Conservation (phyloP, 37 sponge, comb jelly and placozoan species). For the Dysidea cf. avara region DNA sequence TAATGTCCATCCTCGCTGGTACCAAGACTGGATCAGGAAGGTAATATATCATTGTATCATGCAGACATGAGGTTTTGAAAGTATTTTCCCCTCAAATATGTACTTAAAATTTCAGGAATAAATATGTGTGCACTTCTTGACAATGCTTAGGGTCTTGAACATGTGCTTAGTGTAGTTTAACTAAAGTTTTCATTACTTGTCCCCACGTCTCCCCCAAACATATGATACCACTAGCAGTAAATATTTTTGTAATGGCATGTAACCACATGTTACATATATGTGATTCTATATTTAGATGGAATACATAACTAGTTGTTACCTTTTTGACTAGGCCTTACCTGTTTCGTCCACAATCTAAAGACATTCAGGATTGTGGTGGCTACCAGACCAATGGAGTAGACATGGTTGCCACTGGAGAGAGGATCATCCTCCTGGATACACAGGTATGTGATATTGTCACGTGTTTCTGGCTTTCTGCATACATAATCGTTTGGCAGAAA, state of each 20-base stretch:
- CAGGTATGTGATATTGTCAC: conserved; percentile 20
- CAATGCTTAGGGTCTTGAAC: too few relatives aligned
- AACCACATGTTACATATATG: not conserved
- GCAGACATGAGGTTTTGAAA: too few relatives aligned
- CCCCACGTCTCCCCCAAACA: too few relatives aligned
- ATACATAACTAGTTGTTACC: too few relatives aligned
- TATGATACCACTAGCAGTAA: too few relatives aligned
- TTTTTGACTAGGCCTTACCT: conserved; percentile 65
- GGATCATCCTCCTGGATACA: conserved; percentile 74
- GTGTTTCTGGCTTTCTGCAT: too few relatives aligned
- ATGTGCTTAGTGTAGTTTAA: too few relatives aligned
- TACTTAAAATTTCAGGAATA: too few relatives aligned
- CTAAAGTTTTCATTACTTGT: too few relatives aligned
- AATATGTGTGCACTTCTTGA: too few relatives aligned
- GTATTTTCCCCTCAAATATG: too few relatives aligned
- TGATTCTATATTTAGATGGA: not conserved
- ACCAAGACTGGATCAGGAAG: conserved; percentile 72
- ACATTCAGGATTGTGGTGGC: conserved; percentile 54
- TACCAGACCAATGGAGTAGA: conserved; percentile 81
- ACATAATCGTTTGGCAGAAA: too few relatives aligned
- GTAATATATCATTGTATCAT: conserved; percentile 19
- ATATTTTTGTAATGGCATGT: not conserved
- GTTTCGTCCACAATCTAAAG: conserved; percentile 77
- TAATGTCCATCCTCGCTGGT: conserved; percentile 91
- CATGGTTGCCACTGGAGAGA: conserved; percentile 72